These are phyloP conservation scores for Ormia ochracea DNA, from an alignment of 2,888 invertebrate species.

Conservation along the genomic window DNA sequence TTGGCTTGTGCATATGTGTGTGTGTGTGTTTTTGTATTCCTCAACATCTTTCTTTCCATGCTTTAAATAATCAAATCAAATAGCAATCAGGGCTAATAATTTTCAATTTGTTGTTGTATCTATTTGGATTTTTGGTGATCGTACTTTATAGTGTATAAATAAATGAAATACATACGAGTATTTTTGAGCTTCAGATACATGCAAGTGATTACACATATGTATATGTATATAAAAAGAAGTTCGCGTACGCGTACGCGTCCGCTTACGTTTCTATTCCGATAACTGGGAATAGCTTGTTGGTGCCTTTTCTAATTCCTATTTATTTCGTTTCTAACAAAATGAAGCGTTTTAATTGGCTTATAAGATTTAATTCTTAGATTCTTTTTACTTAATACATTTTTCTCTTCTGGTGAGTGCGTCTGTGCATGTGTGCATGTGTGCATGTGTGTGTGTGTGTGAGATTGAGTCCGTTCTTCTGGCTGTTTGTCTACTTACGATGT, in stretches of 20 bases:
- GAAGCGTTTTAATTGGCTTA: conserved; percentile 62
- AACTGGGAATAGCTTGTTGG: too few species aligned
- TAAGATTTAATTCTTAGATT: conserved; percentile 60
- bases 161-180: too few species aligned
- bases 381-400: conserved; percentile 31
- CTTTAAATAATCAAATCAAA: conserved; percentile 30
- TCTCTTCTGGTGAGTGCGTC: neutral
- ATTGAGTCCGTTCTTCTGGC: conserved; percentile 12
- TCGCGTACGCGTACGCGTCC: too few species aligned
- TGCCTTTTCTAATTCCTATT: neutral
- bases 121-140: conserved; percentile 29
- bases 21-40: conserved; percentile 25
- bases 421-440: neutral
- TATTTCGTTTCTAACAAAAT: conserved; percentile 51
- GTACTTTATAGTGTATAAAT: conserved; percentile 9
- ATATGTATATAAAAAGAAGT: too few species aligned
- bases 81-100: conserved; percentile 53
- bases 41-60: neutral
- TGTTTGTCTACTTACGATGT: conserved; percentile 48
- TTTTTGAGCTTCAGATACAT: conserved; percentile 59
- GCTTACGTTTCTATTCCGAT: too few species aligned
- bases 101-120: conserved; percentile 38
- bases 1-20: too few species aligned
- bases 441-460: neutral
- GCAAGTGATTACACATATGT: conserved; percentile 58